These are phyloP conservation scores for Caiman crocodilus DNA, from an alignment of 2,797 vertebrate genomes.

Conservation along the genomic window DNA sequence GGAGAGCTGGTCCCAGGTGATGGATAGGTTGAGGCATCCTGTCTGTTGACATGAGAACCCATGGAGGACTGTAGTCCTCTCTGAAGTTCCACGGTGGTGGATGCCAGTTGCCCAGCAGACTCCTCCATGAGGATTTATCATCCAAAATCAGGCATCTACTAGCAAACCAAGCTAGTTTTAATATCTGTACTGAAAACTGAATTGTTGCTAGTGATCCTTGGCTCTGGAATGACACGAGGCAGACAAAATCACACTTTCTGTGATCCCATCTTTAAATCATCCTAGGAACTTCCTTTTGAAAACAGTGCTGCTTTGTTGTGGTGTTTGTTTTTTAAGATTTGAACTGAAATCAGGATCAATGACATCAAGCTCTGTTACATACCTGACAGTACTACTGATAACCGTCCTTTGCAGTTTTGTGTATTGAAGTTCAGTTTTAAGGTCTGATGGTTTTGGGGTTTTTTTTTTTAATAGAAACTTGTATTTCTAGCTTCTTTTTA, in stretches of 20 bases:
- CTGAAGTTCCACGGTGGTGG: not conserved
- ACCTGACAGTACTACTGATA: not conserved
- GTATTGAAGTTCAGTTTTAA: not conserved
- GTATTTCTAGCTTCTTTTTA: not conserved
- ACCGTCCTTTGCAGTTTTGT: not conserved
- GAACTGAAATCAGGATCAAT: not conserved
- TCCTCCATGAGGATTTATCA: not conserved
- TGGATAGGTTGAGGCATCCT: not conserved
- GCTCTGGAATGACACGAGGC: not conserved
- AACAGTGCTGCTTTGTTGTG: not conserved
- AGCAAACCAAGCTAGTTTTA: not conserved
- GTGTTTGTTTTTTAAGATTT: constrained; percentile 12
- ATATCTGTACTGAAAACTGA: not conserved
- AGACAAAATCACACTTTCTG: not conserved
- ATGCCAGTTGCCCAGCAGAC: not conserved
- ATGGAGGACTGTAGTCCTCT: not conserved
- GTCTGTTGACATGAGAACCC: not conserved
- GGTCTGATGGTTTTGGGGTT: not conserved
- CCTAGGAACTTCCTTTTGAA: not conserved
- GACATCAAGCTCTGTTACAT: not conserved
- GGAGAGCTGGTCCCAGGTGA: not conserved
- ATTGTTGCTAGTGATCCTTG: not conserved
- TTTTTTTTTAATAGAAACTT: not conserved
- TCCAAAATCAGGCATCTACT: not conserved
- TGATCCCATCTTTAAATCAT: not conserved